Evolutionary conservation across 2,888 invertebrate species (phyloP).

Genomic region (Mesorhabditis belari): DNA sequence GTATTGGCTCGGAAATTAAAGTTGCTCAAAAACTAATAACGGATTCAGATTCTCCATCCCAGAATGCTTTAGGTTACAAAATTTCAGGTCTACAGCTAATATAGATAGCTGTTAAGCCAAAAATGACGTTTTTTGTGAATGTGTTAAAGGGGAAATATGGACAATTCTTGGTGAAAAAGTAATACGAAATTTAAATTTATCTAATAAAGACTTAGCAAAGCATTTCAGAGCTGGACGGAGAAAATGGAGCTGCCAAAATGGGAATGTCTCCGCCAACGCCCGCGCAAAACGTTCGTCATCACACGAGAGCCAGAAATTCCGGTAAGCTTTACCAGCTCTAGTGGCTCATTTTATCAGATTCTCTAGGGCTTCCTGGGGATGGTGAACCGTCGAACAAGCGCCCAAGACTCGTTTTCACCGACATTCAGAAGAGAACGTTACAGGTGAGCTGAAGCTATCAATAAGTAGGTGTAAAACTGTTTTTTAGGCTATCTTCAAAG

Average conservation of each 20-base stretch:
- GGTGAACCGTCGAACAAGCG: slow-evolving; percentile 66
- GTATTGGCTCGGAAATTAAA: too few species aligned
- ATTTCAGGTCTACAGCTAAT: too few species aligned
- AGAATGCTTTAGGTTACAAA: too few species aligned
- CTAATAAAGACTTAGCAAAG: too few species aligned
- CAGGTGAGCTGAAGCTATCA: slow-evolving; percentile 54
- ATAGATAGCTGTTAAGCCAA: too few species aligned
- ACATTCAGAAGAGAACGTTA: slow-evolving; percentile 97
- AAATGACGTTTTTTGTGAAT: too few species aligned
- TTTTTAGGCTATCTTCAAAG: slow-evolving; percentile 51
- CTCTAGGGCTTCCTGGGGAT: slow-evolving; percentile 15
- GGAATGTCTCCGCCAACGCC: slow-evolving; percentile 49
- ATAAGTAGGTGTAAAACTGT: not conserved
- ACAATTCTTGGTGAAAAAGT: too few species aligned
- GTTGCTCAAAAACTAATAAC: too few species aligned
- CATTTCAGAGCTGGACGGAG: too few species aligned
- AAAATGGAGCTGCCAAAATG: slow-evolving; percentile 7
- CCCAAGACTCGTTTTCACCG: slow-evolving; percentile 98
- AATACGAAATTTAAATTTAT: too few species aligned
- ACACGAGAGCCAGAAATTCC: not conserved
- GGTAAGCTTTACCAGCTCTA: slow-evolving; percentile 5
- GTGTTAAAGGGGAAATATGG: too few species aligned
- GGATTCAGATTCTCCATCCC: too few species aligned
- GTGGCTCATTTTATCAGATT: slow-evolving; percentile 3
- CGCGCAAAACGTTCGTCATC: slow-evolving; percentile 47